These are phyloP conservation scores for Drosophila trapezifrons DNA, from an alignment of 1,140 invertebrate species.

Conservation along the genomic window DNA sequence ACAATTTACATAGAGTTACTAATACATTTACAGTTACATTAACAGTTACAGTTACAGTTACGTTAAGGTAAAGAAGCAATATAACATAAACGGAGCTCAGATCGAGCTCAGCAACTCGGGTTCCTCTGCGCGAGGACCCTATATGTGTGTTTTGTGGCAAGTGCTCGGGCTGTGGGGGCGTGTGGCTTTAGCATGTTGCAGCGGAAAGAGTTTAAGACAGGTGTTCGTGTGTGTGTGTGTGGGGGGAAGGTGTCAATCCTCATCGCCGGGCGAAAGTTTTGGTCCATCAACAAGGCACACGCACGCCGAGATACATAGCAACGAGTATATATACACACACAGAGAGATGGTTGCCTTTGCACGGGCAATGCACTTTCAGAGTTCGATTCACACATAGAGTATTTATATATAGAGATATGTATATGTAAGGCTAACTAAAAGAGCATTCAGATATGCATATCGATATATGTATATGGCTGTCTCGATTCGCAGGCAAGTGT, in stretches of 20 bases:
- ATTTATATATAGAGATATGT: slow-evolving; percentile 31
- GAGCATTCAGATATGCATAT: slow-evolving; percentile 72
- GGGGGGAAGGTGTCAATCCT: slow-evolving; percentile 30
- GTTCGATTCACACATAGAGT: slow-evolving; percentile 49
- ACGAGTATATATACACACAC: slow-evolving; percentile 16
- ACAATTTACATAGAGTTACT: slow-evolving; percentile 24
- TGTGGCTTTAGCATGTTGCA: slow-evolving; percentile 28
- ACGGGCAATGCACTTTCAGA: slow-evolving; percentile 23
- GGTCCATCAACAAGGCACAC: slow-evolving; percentile 52
- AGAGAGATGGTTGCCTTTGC: slow-evolving; percentile 29
- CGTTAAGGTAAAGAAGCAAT: slow-evolving; percentile 19
- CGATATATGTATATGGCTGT: slow-evolving; percentile 59
- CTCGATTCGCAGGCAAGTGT: slow-evolving; percentile 45
- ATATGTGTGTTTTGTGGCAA: slow-evolving; percentile 2
- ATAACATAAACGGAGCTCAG: slow-evolving; percentile 27
- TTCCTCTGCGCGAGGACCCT: not conserved
- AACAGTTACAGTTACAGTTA: not conserved
- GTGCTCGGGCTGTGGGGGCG: slow-evolving; percentile 23
- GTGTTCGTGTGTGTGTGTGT: slow-evolving; percentile 13
- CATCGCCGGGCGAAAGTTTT: slow-evolving; percentile 32
- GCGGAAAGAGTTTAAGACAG: slow-evolving; percentile 30
- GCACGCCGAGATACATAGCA: slow-evolving; percentile 36
- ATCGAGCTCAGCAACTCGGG: slow-evolving; percentile 14
- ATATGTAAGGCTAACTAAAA: slow-evolving; percentile 61
- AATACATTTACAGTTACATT: slow-evolving; percentile 23